Base-by-base conservation (phyloP, 2,888 invertebrate species). In the Acleris emargana region DNA sequence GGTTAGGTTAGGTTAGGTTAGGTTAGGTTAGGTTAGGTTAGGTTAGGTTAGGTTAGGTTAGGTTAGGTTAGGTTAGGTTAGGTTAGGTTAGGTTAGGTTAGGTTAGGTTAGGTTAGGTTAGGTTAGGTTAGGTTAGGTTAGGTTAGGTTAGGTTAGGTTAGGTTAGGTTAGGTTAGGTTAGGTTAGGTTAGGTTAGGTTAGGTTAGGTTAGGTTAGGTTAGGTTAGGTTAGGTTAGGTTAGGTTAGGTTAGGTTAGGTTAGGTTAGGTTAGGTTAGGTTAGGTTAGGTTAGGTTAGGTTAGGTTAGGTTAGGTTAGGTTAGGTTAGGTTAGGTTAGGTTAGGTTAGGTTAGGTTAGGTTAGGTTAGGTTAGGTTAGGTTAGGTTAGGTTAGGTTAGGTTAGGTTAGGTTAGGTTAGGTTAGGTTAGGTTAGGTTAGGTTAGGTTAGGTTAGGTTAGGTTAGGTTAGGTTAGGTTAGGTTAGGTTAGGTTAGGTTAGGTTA, bases 141-240 rank as follows among this genome's bases (percentile, higher is more conserved):
- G 60, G 53, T 64, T 53, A 58, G 64, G 58, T 64, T 58, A 58
- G 64, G 58, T 64, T 58, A 54, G 59, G 58, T 59, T 58, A 58
- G 57, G 57, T 57, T 32, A 28, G 57, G 58, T 58, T 58, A 58
- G 64, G 58, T 64, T 58, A 58, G 59, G 52, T 64, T 59, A 64
- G 64, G 54, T 54, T 54, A 54, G 54, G 54, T 54, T 54, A 54
- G 54, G 54, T 54, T 54, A 54, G 54, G 54, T 54, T 54, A 54
- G 54, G 54, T 54, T 54, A 54, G 54, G 54, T 49, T 49, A 49
- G 49, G 49, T 49, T 49, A 49, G 49, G 49, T 49, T 54, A 54
- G 54, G 54, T 54, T 54, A 54, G 54, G 54, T 54, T 54, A 54
- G 54, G 54, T 54, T 54, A 54, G 54, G 54, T 54, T 54, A 54